Base-by-base conservation (phyloP, 2,113 vertebrate genomes). In the Lophius piscatorius region DNA sequence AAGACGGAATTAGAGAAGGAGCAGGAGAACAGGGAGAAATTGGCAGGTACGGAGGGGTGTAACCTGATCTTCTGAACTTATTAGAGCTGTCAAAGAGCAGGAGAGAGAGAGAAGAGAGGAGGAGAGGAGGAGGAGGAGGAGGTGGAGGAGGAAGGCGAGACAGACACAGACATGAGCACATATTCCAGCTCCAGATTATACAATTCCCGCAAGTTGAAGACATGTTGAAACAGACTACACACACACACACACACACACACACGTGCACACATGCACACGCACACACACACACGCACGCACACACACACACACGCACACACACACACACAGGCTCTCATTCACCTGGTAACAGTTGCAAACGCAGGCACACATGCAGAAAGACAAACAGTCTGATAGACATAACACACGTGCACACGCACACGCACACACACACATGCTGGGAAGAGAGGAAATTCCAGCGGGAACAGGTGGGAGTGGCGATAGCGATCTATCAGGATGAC, bases 121-220 rank as follows among this genome's bases (percentile, higher is more conserved):
- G 54, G 46, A 21, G 49, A 18, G 68, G 22, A 56, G 49, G 54
- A 23, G 62, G 47, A 63, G 67, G 46, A 65, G 54, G 57, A 64
- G 65, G 74, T n/a, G 80, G 83, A 72, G 79, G 78, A 87, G 73
- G 57, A 69, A 77, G 63, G 81, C 81, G 47, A 87, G 83, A 81
- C 85, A 80, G 87, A 89, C 78, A 87, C 83, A 90, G 86, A 88
- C 89, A 86, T 88, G 80, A 90, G 81, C 83, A 76, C 77, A 84
- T 91, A 87, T 90, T 89, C 87, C 89, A 89, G 80, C 81, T 86
- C 78, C 78, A 90, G 88, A 90, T 91, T 89, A 90, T 87, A 88
- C 86, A 83, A 90, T 92, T 91, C 90, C 88, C 85, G 69, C 87
- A 92, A 90, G 65, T 89, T 74, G 85, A 82, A 81, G 82, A 85